Evolutionary conservation across 1,140 invertebrate species (phyloP), one percentile per base, ranked within the genome.

Genomic region (Trichoplusia ni): DNA sequence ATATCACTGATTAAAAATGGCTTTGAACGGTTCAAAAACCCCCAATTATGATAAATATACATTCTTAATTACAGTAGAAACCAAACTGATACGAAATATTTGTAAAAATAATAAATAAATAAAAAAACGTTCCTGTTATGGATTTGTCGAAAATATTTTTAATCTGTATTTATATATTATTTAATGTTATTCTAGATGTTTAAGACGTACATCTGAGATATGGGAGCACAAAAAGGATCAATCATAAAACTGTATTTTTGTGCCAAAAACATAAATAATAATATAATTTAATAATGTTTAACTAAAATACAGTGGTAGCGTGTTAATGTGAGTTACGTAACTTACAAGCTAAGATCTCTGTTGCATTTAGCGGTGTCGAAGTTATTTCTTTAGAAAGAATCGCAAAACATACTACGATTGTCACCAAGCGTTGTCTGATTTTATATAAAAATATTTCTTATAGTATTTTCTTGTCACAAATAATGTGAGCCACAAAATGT

Each of bases 41-140:
- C n/a, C n/a, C n/a, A n/a, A n/a, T n/a, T n/a, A n/a, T n/a, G n/a
- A n/a, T n/a, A 38, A 44, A 44, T 11, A 7, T 11, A 44, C 6
- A 1, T 18, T 19, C 11, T 29, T 38, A 38, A 14, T 42, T 35
- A 13, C 49, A 69, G 47, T 73, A 63, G 58, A 67, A 71, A 68
- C 49, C 58, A 60, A 60, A 53, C 13, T 58, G 59, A 29, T 64
- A 49, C 59, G 35, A 69, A 56, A 65, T 70, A 67, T 46, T 46
- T 60, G 14, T 59, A 54, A 67, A 71, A 77, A n/a, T n/a, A n/a
- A n/a, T n/a, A n/a, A n/a, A n/a, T n/a, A n/a, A n/a, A n/a, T n/a
- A 79, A 82, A n/a, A 33, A 33, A 2, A 49, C 73, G 81, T 85
- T 83, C 81, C 81, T 85, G 75, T 63, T 75, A 78, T 44, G 81